These are phyloP conservation scores for Coptodon bakossiorum DNA, from an alignment of 2,113 vertebrate species.

Conservation along the genomic window DNA sequence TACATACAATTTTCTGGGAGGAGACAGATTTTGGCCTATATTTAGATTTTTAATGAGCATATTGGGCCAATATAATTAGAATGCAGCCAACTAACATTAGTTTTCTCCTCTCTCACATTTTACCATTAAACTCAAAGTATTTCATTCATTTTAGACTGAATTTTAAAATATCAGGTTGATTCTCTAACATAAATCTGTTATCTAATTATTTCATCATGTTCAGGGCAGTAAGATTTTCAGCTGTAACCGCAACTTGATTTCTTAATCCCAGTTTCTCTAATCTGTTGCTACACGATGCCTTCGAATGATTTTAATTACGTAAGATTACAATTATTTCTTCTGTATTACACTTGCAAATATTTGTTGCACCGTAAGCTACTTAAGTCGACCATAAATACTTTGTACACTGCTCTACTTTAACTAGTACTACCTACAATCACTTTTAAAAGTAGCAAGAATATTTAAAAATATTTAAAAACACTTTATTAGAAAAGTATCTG, in stretches of 20 bases:
- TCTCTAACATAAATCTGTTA: neutral
- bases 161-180: neutral
- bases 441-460: neutral
- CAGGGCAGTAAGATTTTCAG: neutral
- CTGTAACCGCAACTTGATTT: neutral
- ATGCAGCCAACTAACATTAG: neutral
- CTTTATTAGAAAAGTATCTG: neutral
- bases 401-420: neutral
- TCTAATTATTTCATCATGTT: neutral
- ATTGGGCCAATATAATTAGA: neutral
- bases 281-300: neutral
- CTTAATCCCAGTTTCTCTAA: rapidly evolving
- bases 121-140: neutral
- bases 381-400: neutral
- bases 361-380: neutral
- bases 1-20: no score
- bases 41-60: neutral
- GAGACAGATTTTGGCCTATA: no score
- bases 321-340: neutral
- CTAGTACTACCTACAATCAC: neutral
- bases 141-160: neutral
- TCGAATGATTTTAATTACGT: neutral
- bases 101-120: neutral
- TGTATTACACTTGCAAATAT: neutral
- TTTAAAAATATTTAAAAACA: neutral